These are phyloP conservation scores for Arbacia lixula DNA, from an alignment of 53 echinoderm and acorn worm species.

Conservation along the genomic window DNA sequence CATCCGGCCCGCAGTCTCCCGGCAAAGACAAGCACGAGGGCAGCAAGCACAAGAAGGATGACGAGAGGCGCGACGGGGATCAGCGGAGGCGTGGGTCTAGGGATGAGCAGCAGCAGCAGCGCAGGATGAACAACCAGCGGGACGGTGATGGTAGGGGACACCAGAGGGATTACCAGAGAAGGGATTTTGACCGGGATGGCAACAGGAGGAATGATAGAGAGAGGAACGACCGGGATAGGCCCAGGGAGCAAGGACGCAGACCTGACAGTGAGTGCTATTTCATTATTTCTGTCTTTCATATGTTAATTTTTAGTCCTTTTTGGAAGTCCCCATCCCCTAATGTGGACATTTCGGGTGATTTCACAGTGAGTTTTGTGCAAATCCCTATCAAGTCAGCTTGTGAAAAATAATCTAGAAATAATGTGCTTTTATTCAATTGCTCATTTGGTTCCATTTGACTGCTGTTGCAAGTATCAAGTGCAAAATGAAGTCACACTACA, in stretches of 20 bases:
- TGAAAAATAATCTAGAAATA: too few species aligned
- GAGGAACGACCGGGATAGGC: constrained; percentile 14
- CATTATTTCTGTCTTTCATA: neutral
- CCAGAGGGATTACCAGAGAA: constrained; percentile 16
- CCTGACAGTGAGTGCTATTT: neutral
- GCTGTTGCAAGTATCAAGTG: too few species aligned
- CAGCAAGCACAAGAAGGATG: constrained; percentile 47
- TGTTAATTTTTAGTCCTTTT: too few species aligned
- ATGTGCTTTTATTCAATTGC: too few species aligned
- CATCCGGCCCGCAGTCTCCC: constrained; percentile 81
- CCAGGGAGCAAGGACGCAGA: constrained; percentile 34
- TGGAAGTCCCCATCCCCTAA: too few species aligned
- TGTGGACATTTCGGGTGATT: too few species aligned
- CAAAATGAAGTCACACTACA: too few species aligned
- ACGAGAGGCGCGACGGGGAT: constrained; percentile 42
- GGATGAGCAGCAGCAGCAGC: constrained; percentile 67
- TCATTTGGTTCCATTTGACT: too few species aligned
- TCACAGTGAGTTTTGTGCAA: too few species aligned
- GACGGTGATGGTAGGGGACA: constrained; percentile 5
- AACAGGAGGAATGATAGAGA: constrained; percentile 17
- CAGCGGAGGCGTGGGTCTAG: constrained; percentile 52
- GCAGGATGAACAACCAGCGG: constrained; percentile 9
- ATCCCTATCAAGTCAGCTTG: too few species aligned
- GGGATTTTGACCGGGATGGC: constrained; percentile 11
- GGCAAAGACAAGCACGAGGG: constrained; percentile 60